Conservation (phyloP, 2,888 invertebrate species). For the Anthrax anthrax region DNA sequence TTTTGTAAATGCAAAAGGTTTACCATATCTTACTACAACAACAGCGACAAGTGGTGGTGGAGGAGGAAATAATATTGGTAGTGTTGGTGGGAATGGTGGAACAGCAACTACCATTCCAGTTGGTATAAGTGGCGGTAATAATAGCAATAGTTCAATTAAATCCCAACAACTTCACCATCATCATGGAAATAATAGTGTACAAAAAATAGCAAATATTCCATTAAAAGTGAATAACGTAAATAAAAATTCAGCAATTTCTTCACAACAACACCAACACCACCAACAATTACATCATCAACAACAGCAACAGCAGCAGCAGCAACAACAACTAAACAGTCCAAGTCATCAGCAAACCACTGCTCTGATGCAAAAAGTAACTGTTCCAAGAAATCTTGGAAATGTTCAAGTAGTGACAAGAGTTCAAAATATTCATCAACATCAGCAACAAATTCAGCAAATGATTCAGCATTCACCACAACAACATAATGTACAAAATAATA, state of each 20-base stretch:
- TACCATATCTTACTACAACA: conserved; percentile 26
- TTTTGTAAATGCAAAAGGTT: conserved; percentile 23
- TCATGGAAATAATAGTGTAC: not conserved
- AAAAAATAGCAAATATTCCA: conserved; percentile 13
- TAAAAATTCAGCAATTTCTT: conserved; percentile 9
- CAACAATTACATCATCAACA: conserved; percentile 7
- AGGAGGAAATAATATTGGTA: not conserved
- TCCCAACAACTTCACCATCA: no score
- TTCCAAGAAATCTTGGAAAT: conserved; percentile 24
- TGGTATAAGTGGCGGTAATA: not conserved
- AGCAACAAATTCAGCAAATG: conserved; percentile 11
- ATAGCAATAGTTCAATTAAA: not conserved
- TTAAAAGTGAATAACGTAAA: conserved; percentile 8
- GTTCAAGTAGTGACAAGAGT: conserved; percentile 27
- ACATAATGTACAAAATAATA: conserved; percentile 19
- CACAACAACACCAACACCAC: conserved; percentile 11
- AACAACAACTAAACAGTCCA: conserved; percentile 13
- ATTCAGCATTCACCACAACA: conserved; percentile 10
- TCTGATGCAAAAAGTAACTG: conserved; percentile 19
- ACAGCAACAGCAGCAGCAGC: conserved; percentile 8
- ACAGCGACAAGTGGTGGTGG: conserved; percentile 9
- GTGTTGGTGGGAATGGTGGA: not conserved
- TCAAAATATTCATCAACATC: conserved; percentile 18
- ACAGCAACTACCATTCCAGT: no score
- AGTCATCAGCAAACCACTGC: no score